phyloP scores from a whole-genome alignment of 2,888 invertebrate genomes.

The Lingula anatina region DNA sequence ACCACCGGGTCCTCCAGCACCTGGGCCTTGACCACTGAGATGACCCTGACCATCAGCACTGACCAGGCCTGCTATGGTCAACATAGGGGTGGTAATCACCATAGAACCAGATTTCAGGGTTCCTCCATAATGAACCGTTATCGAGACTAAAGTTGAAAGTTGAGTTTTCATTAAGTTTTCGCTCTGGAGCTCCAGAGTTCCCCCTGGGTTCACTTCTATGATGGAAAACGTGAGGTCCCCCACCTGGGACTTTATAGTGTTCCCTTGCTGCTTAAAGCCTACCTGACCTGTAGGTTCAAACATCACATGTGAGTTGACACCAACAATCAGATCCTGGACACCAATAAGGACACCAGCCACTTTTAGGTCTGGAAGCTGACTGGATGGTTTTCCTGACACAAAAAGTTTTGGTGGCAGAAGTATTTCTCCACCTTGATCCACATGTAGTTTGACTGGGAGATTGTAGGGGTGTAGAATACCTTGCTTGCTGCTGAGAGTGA shows the following conservation, averaged over 20 bases:
- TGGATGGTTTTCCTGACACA: too few relatives aligned
- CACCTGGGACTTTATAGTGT: too few relatives aligned
- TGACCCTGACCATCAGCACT: conserved; percentile 14
- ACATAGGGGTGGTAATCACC: conserved; percentile 11
- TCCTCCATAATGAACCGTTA: conserved; percentile 23
- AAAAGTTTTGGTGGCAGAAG: conserved; percentile 22
- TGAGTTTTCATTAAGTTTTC: conserved; percentile 14
- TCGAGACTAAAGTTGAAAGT: conserved; percentile 12
- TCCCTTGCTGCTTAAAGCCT: too few relatives aligned
- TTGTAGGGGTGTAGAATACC: conserved; percentile 24
- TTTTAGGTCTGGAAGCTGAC: too few relatives aligned
- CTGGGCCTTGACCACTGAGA: conserved; percentile 9
- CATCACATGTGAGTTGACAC: too few relatives aligned
- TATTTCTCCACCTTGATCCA: conserved; percentile 12
- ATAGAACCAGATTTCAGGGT: conserved; percentile 14
- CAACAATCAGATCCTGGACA: conserved; percentile 22
- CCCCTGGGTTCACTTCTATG: too few relatives aligned
- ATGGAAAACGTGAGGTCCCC: too few relatives aligned
- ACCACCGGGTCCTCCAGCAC: conserved; percentile 15
- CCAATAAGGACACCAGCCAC: conserved; percentile 20
- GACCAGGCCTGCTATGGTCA: conserved; percentile 19
- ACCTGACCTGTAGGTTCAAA: too few relatives aligned
- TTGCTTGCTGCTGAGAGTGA: too few relatives aligned
- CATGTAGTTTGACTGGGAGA: conserved; percentile 17
- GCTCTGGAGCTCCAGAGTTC: conserved; percentile 16